Base-by-base conservation (phyloP, 2,888 invertebrate genomes). In the Myopa tessellatipennis region DNA sequence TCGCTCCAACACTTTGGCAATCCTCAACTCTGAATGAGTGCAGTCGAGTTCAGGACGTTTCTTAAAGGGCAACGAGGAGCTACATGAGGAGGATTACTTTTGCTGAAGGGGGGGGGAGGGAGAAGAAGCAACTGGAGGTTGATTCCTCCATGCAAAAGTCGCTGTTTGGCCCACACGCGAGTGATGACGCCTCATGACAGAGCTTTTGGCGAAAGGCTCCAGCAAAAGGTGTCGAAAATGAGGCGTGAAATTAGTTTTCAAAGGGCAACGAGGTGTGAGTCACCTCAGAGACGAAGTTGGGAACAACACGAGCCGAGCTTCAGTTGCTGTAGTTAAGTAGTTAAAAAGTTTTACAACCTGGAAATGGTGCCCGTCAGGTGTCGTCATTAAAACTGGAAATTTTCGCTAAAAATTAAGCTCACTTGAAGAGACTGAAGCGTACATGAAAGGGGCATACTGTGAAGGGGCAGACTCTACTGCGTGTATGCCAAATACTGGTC, bases 1-100 rank as follows among this genome's bases (percentile, higher is more conserved):
- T 75, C 75, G 77, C 69, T 36, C 65, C 74, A 79, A 77, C 77
- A 77, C 78, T 77, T 80, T 76, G 74, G 67, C 76, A 77, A 77
- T 77, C 69, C 78, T 78, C 80, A 76, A 69, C 76, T 76, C 67
- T n/a, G 45, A 58, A 76, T 75, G 75, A 63, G 3, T 45, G 45
- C 45, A 8, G 77, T 76, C 52, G 74, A 78, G 76, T 78, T 77
- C 77, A 78, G 78, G 65, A 75, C n/a, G n/a, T 55, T 55, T 50
- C 63, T 52, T 50, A 68, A 5, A 68, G 61, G 18, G 74, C 40
- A 70, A 70, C 52, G 16, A 26, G 60, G 18, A 36, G 58, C 58
- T 55, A 12, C 16, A 26, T 52, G 10, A 60, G 38, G 60, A 60
- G 16, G 16, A 16, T 6, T 52, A 6, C 8, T 34, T 14, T 8